Evolutionary conservation across 2,888 invertebrate genomes (phyloP).

Genomic region (Didymodactylos carnosus): DNA sequence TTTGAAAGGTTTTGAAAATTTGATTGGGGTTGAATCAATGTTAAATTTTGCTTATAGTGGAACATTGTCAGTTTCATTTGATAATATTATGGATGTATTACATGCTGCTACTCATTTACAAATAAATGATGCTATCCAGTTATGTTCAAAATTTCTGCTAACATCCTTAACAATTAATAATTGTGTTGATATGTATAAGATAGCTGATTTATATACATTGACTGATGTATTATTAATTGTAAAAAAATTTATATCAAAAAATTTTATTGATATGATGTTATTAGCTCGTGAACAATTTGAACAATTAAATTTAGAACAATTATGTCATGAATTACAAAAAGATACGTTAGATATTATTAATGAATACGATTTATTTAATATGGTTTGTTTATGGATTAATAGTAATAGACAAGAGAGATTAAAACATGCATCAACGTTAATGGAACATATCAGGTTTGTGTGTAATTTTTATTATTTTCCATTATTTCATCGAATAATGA

Average conservation of each 20-base stretch:
- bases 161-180: neutral
- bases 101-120: neutral
- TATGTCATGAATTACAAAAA: neutral
- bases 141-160: neutral
- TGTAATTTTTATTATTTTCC: too few species aligned
- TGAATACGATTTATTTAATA: neutral
- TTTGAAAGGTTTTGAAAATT: neutral
- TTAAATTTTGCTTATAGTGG: neutral
- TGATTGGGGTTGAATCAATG: neutral
- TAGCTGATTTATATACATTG: neutral
- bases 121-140: neutral
- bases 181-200: neutral
- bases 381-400: neutral
- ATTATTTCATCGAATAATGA: too few species aligned
- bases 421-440: neutral
- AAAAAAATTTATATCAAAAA: neutral
- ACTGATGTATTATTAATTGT: neutral
- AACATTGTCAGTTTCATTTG: neutral
- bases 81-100: neutral
- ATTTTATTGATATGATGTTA: neutral
- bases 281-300: neutral
- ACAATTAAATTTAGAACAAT: neutral
- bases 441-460: too few species aligned
- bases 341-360: neutral
- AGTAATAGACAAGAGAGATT: neutral